Evolutionary conservation across 2,113 vertebrate species (phyloP), one percentile per base, ranked within the genome.

Genomic region (Neolamprologus brichardi): DNA sequence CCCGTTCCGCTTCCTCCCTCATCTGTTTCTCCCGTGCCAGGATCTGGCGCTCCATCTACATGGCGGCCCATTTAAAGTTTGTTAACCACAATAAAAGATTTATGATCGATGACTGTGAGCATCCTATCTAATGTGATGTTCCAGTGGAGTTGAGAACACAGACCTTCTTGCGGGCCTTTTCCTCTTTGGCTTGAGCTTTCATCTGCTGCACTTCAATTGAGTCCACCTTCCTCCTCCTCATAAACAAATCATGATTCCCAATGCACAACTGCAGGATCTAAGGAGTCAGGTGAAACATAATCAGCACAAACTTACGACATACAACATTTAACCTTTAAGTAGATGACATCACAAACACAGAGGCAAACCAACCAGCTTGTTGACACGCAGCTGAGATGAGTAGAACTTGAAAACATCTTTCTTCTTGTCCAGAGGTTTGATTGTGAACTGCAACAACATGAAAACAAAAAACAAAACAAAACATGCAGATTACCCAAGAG

Each of bases 401-500:
- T 98, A 98, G 93, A 99, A 98, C 91, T 98, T 99, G 94, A 98
- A 98, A 85, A 98, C 98, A 81, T 98, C 98, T 70, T 97, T 97
- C 87, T 98, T 98, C 94, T 98, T 98, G 91, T 98, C 98, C 79
- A 98, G 95, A 7, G 97, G 97, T 91, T 98, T 98, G 93, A 98
- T 98, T 13, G 97, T 98, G 90, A 98, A 97, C 98, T 98, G 82
- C 32, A 58, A 90, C 4, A 81, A 11, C 25, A 86, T 51, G 81
- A 84, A 46, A 4, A n/a, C 23, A 44, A 46, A 56, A 28, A 51
- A 52, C 52, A 53, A 30, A 60, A 60, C 25, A 58, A 28, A 58
- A 60, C 8, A 11, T 13, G 8, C 4, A 30, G 13, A 30, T 85
- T 2, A 30, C 0, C 23, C 1, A 0, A 75, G 41, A 49, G 23